phyloP scores from a whole-genome alignment of 2,797 vertebrate genomes.

The Coranthus polyacanthus region DNA sequence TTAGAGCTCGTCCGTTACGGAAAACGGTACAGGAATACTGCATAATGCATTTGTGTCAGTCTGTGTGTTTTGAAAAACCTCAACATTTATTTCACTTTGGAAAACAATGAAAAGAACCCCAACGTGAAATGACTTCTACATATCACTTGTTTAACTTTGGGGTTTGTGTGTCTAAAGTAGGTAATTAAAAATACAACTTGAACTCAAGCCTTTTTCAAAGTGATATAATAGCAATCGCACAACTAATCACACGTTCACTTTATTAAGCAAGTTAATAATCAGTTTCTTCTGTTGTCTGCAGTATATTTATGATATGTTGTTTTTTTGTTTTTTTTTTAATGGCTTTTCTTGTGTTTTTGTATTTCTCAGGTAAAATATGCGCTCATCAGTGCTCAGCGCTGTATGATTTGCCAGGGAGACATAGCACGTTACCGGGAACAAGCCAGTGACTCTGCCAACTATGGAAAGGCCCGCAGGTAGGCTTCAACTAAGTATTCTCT shows the following conservation, averaged over 20 bases:
- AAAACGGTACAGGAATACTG: constrained; percentile 92
- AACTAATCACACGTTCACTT: background rate
- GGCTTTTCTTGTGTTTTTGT: constrained; percentile 8
- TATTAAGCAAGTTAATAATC: background rate
- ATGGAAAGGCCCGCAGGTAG: constrained; percentile 97
- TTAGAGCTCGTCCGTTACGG: constrained; percentile 92
- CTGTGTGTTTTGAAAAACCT: background rate
- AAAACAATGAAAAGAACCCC: no score
- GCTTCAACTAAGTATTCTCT: constrained; percentile 1
- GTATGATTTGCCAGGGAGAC: constrained; percentile 98
- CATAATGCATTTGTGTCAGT: constrained; percentile 1
- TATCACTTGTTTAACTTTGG: no score
- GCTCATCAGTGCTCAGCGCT: constrained; percentile 96
- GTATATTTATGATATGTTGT: background rate
- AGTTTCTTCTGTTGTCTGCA: background rate
- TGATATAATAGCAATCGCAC: background rate
- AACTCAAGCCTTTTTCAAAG: no score
- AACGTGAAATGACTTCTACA: no score
- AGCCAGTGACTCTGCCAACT: constrained; percentile 95
- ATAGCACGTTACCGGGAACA: constrained; percentile 97
- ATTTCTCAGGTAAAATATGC: constrained; percentile 94
- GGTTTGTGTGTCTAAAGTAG: background rate
- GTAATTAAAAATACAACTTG: background rate
- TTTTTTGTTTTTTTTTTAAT: constrained; percentile 30
- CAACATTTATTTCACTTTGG: no score